Evolutionary conservation across 2,113 vertebrate species (phyloP).

Genomic region (Nasalis larvatus): DNA sequence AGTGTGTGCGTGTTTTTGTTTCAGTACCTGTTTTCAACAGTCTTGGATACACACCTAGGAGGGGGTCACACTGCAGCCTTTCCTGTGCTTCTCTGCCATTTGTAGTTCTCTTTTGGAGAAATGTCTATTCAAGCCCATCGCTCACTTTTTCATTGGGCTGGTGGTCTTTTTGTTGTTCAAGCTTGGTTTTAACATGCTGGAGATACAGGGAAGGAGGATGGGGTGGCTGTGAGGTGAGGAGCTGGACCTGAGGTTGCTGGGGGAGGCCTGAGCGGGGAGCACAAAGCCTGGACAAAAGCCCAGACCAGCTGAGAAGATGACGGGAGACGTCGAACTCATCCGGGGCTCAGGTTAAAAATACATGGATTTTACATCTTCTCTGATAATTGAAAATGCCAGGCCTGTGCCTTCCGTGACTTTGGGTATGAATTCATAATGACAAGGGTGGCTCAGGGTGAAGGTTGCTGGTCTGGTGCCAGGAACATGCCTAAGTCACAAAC

Average conservation of each 20-base stretch:
- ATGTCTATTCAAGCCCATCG: not conserved
- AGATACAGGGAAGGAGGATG: not conserved
- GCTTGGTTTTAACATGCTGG: not conserved
- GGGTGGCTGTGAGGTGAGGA: not conserved
- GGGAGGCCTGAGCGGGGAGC: too few species aligned
- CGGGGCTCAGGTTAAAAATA: not conserved
- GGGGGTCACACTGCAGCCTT: not conserved
- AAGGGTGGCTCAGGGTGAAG: not conserved
- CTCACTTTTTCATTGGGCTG: not conserved
- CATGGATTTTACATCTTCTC: not conserved
- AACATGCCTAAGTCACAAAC: not conserved
- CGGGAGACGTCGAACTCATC: not conserved
- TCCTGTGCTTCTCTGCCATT: not conserved
- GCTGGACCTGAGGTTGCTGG: too few species aligned
- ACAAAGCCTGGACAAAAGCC: accelerated
- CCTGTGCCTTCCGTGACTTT: not conserved
- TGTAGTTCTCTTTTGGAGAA: not conserved
- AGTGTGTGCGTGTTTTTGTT: accelerated
- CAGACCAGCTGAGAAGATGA: too few species aligned
- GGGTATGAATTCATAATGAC: too few species aligned
- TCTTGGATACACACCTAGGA: accelerated
- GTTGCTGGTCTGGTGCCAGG: not conserved
- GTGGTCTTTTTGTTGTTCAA: not conserved
- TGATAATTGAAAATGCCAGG: not conserved
- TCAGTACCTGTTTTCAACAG: too few species aligned